Conservation (phyloP, 2,888 invertebrate genomes). For the Octodonta nipae region DNA sequence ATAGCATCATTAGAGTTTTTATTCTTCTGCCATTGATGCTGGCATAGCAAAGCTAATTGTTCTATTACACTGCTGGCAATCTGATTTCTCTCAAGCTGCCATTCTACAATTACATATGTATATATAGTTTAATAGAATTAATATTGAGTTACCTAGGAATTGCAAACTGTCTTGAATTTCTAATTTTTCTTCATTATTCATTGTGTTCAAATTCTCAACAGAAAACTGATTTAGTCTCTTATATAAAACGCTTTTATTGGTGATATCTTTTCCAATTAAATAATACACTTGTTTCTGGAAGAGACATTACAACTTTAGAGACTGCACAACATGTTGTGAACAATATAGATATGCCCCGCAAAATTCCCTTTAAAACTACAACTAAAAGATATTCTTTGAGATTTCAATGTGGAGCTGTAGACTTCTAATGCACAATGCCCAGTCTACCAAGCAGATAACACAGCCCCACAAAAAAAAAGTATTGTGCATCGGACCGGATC, state of each 20-base stretch:
- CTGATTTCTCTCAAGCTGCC: constrained; percentile 24
- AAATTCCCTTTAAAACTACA: too few species aligned
- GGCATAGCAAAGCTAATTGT: constrained; percentile 25
- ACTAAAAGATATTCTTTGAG: too few species aligned
- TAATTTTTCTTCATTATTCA: constrained; percentile 19
- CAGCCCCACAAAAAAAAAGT: too few species aligned
- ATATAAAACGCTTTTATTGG: constrained; percentile 17
- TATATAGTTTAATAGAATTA: constrained; percentile 1
- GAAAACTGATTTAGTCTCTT: constrained; percentile 23
- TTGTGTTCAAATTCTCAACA: constrained; percentile 20
- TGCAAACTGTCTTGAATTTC: constrained; percentile 22
- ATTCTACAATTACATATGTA: constrained; percentile 19
- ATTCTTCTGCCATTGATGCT: constrained; percentile 19
- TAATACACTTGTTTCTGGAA: constrained; percentile 25
- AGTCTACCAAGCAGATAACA: too few species aligned
- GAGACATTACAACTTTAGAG: constrained; percentile 3
- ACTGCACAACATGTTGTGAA: constrained; percentile 1
- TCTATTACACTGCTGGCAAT: constrained; percentile 22
- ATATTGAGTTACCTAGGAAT: constrained; percentile 22
- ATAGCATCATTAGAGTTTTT: constrained; percentile 19
- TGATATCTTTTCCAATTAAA: constrained; percentile 20
- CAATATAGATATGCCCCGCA: too few species aligned
- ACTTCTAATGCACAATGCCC: too few species aligned
- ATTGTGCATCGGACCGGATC: too few species aligned
- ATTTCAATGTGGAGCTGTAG: too few species aligned